Evolutionary conservation across 2,797 vertebrate genomes (phyloP).

Genomic region (Pseudocheirus occidentalis): DNA sequence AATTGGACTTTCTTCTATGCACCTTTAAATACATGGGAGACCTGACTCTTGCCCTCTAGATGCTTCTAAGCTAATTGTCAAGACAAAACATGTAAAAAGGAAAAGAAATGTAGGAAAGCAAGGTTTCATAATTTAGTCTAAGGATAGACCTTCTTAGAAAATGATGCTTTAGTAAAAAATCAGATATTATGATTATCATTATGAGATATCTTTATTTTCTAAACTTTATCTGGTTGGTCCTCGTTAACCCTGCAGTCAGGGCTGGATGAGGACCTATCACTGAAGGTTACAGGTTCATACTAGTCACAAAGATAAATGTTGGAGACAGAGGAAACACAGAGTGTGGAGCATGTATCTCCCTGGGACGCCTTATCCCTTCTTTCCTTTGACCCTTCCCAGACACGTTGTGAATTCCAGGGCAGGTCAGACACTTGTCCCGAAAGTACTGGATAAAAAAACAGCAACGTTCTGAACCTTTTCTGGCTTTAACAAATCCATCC

Average conservation of each 20-base stretch:
- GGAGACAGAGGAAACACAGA: neutral
- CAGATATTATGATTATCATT: neutral
- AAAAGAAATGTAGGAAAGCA: neutral
- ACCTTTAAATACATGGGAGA: neutral
- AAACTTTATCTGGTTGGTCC: neutral
- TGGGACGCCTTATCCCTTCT: neutral
- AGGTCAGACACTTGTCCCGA: neutral
- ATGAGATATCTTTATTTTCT: neutral
- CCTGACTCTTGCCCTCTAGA: neutral
- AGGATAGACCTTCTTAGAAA: neutral
- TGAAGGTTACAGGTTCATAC: neutral
- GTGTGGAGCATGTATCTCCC: neutral
- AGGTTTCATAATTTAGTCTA: neutral
- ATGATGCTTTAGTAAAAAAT: neutral
- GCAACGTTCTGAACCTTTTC: neutral
- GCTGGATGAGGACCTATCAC: neutral
- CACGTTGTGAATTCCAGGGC: neutral
- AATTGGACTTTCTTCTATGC: neutral
- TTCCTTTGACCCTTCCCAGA: neutral
- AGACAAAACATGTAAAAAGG: neutral
- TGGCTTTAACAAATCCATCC: neutral
- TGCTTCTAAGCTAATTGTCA: neutral
- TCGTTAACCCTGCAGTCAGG: neutral
- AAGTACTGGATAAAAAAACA: neutral
- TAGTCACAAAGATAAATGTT: neutral